Base-by-base conservation (phyloP, 2,797 vertebrate species). In the Sebastes baramenuke region DNA sequence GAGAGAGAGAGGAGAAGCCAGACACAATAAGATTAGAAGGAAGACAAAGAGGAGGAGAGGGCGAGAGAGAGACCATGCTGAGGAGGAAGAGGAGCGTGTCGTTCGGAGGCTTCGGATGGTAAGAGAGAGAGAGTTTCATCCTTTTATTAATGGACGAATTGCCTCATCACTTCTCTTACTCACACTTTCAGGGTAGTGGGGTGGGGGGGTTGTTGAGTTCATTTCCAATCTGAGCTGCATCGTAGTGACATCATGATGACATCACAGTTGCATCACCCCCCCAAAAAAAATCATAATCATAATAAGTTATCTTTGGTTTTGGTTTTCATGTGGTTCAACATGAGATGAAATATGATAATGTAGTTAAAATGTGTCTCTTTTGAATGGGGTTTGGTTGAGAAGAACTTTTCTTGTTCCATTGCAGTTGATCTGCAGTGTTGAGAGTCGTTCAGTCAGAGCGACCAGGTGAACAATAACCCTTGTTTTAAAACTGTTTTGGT, bases 21-120 rank as follows among this genome's bases (percentile, higher is more conserved):
- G 84, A 91, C 86, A 89, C 89, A 92, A 91, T 80, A 88, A 85
- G 78, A 79, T 70, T 64, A 86, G 74, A 77, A 69, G 74, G 68
- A 54, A 88, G 91, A 89, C 77, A 90, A 84, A 92, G 88, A 89
- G 82, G 82, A 76, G 67, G 74, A 85, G 69, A 68, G 69, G 61
- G 73, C 49, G 79, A 90, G 85, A 29, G 71, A 81, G 84, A 70
- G 24, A 93, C 83, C 92, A 96, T 96, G 95, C 94, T 95, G 92
- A 95, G 95, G 92, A 95, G 95, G 93, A 96, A 95, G 93, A 95
- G 95, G 89, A 95, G 95, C 68, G 94, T 93, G 72, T 96, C 95
- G n/a, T 96, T 94, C 12, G 95, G 95, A 73, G 95, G 95, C 90
- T 96, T 95, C 72, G 94, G 95, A 81, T 95, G 95, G 95, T 95